A percentile compares a stretch with the other conserved stretches of the same genome.
phyloP scores from a whole-genome alignment of 2,888 invertebrate genomes.

The Eupelmus urozonus region DNA sequence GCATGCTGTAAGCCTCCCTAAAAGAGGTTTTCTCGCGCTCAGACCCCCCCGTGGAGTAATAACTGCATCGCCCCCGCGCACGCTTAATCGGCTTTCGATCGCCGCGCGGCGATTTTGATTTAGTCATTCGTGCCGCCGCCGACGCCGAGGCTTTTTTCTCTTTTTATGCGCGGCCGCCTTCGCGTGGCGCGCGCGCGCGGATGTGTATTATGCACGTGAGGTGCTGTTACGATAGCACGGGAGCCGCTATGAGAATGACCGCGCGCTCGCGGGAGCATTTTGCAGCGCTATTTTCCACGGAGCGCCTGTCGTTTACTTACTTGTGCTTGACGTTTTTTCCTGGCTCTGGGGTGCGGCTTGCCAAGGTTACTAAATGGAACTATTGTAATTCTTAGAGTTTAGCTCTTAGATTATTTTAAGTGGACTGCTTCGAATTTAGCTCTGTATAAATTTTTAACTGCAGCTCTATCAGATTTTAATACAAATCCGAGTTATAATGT shows the following conservation, averaged over 20 bases:
- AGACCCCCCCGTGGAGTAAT: slow-evolving; percentile 34
- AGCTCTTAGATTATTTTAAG: too few species aligned
- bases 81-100: slow-evolving; percentile 63
- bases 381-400: too few species aligned
- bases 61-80: slow-evolving; percentile 56
- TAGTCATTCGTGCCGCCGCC: slow-evolving; percentile 61
- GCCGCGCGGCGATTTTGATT: slow-evolving; percentile 61
- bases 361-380: too few species aligned
- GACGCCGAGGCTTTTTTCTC: not conserved
- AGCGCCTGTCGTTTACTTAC: not conserved
- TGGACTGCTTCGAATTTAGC: too few species aligned
- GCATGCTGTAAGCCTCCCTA: not conserved
- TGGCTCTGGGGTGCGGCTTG: too few species aligned
- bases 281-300: slow-evolving; percentile 27
- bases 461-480: too few species aligned
- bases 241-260: slow-evolving; percentile 13
- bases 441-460: too few species aligned
- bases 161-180: not conserved
- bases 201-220: not conserved
- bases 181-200: not conserved
- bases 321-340: not conserved
- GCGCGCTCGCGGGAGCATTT: slow-evolving; percentile 17
- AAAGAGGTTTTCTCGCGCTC: slow-evolving; percentile 13
- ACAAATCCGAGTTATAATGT: too few species aligned
- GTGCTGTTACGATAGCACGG: not conserved